A percentile compares a stretch with the other conserved stretches of the same genome.
These are phyloP conservation scores for Chrysolina americana DNA, from an alignment of 2,888 invertebrate genomes.

Conservation along the genomic window DNA sequence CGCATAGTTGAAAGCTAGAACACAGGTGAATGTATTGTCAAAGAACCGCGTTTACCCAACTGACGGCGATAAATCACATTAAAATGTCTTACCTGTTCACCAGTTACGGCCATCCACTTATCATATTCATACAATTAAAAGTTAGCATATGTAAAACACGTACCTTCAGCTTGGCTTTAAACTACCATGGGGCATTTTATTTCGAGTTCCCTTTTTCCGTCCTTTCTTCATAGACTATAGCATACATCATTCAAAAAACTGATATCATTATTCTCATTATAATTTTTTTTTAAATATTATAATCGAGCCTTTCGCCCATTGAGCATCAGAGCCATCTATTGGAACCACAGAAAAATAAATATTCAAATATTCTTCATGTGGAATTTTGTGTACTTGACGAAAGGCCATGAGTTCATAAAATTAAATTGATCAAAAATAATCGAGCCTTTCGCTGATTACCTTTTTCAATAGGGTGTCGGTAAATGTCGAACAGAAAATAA, in stretches of 20 bases:
- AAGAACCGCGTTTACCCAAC: constrained; percentile 52
- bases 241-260: background rate
- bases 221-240: background rate
- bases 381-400: too few species aligned
- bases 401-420: too few species aligned
- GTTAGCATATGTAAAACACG: constrained; percentile 57
- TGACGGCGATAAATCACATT: constrained; percentile 57
- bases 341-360: too few species aligned
- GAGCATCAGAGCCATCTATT: too few species aligned
- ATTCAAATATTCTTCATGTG: too few species aligned
- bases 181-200: constrained; percentile 9
- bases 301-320: too few species aligned
- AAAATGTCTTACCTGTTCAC: constrained; percentile 54
- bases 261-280: background rate
- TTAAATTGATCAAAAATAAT: too few species aligned
- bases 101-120: constrained; percentile 49
- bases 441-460: too few species aligned
- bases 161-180: constrained; percentile 25
- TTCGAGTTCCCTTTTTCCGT: constrained; percentile 10
- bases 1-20: constrained; percentile 38
- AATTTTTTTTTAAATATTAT: too few species aligned
- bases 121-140: constrained; percentile 62
- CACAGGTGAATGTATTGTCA: constrained; percentile 57
- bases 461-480: too few species aligned
- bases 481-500: too few species aligned